Evolutionary conservation across 2,888 invertebrate species (phyloP), one percentile per base, ranked within the genome.

Genomic region (Eurois occulta): DNA sequence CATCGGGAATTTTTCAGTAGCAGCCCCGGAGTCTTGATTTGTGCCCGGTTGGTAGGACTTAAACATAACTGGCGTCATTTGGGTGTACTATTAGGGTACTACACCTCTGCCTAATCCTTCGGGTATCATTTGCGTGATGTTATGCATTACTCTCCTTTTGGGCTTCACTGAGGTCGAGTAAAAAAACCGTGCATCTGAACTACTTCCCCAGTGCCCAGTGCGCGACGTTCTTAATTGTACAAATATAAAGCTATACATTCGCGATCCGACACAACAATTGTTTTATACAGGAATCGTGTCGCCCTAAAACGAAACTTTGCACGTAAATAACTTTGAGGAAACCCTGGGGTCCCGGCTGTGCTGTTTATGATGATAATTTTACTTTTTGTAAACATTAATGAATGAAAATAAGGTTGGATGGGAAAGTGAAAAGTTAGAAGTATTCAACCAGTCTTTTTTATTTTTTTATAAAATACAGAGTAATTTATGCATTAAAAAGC

Each of bases 301-400:
- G 77, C 79, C 85, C 79, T 87, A 78, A 79, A 73, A 58, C 77
- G 64, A 88, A 87, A 88, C 84, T 88, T 88, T 87, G 67, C 75
- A 82, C 87, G 86, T 89, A 89, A 89, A 89, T 89, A 89, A 88
- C 83, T 80, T 77, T 66, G 79, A 89, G 88, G 84, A 86, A 89
- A 66, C 87, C 82, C 81, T 77, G 80, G 83, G 84, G 84, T 82
- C 79, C 77, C 72, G 79, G 79, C 80, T 81, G 48, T 66, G 69
- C 86, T 79, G 80, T 85, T 86, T 88, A 86, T 86, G 85, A 81
- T 80, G 77, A 84, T 84, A 84, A 86, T 87, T 88, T 81, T 77
- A 87, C 87, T 87, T 88, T 87, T 85, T 81, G 78, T 82, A 82
- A 84, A 85, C 82, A 85, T 80, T 85, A 81, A 83, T 86, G 78